These are phyloP conservation scores for Limulus polyphemus DNA, from an alignment of 2,888 invertebrate species.

Conservation along the genomic window DNA sequence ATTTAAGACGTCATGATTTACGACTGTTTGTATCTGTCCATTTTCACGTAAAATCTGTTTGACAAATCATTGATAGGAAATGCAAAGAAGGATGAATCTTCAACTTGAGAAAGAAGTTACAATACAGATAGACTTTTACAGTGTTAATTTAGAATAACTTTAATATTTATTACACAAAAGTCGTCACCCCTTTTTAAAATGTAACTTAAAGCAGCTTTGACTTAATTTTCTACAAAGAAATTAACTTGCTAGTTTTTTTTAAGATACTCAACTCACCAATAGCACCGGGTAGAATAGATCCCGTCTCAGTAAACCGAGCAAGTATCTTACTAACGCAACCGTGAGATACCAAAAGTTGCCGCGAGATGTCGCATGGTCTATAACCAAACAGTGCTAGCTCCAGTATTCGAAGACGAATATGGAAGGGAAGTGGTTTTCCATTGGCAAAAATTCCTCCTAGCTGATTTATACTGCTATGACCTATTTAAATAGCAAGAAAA, in stretches of 20 bases:
- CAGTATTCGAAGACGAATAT: conserved; percentile 27
- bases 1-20: too few species aligned
- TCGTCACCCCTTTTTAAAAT: too few species aligned
- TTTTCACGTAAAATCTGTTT: too few species aligned
- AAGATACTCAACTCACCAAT: conserved; percentile 24
- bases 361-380: conserved; percentile 30
- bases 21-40: too few species aligned
- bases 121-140: too few species aligned
- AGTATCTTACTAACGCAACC: conserved; percentile 30
- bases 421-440: conserved; percentile 29
- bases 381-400: conserved; percentile 28
- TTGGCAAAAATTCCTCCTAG: conserved; percentile 30
- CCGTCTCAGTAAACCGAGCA: conserved; percentile 29
- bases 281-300: conserved; percentile 30
- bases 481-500: conserved; percentile 5
- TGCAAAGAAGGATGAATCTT: too few species aligned
- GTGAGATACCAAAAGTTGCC: conserved; percentile 29
- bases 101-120: too few species aligned
- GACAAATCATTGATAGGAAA: too few species aligned
- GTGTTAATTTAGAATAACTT: too few species aligned
- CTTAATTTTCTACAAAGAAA: not conserved
- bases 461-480: conserved; percentile 29
- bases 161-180: too few species aligned
- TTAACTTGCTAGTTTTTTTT: too few species aligned
- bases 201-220: not conserved